phyloP scores from a whole-genome alignment of 2,888 invertebrate genomes.

The Mythimna vitellina region DNA sequence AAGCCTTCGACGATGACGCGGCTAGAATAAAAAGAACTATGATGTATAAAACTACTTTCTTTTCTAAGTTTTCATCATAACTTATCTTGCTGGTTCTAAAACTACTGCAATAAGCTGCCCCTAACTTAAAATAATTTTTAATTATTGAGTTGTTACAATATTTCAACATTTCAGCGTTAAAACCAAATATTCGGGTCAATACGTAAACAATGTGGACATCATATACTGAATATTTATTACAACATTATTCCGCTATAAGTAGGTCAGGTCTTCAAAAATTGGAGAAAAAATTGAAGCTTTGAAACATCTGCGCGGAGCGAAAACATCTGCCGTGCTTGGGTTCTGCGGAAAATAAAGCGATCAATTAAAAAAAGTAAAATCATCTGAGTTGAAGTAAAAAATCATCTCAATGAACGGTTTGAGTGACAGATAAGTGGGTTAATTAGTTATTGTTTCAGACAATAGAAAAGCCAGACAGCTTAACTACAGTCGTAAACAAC shows the following conservation, averaged over 20 bases:
- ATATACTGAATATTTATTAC: slow-evolving; percentile 18
- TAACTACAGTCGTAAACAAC: slow-evolving; percentile 26
- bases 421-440: slow-evolving; percentile 60
- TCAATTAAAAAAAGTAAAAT: slow-evolving; percentile 34
- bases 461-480: slow-evolving; percentile 46
- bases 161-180: slow-evolving; percentile 5
- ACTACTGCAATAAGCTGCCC: background rate
- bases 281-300: slow-evolving; percentile 6
- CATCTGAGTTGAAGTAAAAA: slow-evolving; percentile 43
- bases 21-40: slow-evolving; percentile 28
- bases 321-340: slow-evolving; percentile 37
- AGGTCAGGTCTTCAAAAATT: slow-evolving; percentile 33
- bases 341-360: slow-evolving; percentile 14
- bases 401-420: slow-evolving; percentile 47
- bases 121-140: slow-evolving; percentile 18
- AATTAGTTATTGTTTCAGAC: slow-evolving; percentile 64
- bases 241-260: slow-evolving; percentile 27
- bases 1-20: slow-evolving; percentile 20
- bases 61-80: slow-evolving; percentile 11
- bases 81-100: slow-evolving; percentile 15
- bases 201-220: slow-evolving; percentile 39
- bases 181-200: slow-evolving; percentile 37
- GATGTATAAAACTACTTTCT: slow-evolving; percentile 42
- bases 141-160: slow-evolving; percentile 24
- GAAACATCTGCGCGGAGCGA: slow-evolving; percentile 31